phyloP scores from a whole-genome alignment of 2,797 vertebrate species.

The Botia almorhae region DNA sequence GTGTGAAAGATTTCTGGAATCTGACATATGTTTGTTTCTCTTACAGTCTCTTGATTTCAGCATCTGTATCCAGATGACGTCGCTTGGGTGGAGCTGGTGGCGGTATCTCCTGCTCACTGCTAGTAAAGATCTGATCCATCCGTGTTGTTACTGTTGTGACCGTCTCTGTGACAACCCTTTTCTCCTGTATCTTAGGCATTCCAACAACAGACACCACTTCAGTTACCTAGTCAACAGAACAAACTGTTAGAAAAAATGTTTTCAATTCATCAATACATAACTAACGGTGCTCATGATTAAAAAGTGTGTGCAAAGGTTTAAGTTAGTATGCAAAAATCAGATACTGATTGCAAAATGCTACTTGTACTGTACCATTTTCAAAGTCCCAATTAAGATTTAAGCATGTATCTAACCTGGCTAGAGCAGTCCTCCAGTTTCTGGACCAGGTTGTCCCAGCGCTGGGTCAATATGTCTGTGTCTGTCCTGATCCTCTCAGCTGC shows the following conservation, averaged over 20 bases:
- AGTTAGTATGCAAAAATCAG: too few relatives aligned
- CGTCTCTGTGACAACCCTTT: conserved; percentile 73
- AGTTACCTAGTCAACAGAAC: conserved; percentile 80
- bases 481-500: conserved; percentile 80
- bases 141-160: conserved; percentile 65
- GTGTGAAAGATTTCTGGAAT: neutral
- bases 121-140: conserved; percentile 65
- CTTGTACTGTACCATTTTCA: too few relatives aligned
- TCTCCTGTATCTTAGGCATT: conserved; percentile 79
- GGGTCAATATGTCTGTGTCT: conserved; percentile 89
- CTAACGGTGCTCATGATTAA: neutral
- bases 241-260: neutral
- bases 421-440: conserved; percentile 95
- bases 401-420: conserved; percentile 82
- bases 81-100: conserved; percentile 89
- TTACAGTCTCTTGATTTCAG: conserved; percentile 86
- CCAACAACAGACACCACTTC: conserved; percentile 83
- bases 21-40: conserved; percentile 47
- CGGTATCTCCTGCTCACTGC: conserved; percentile 77
- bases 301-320: neutral
- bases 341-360: too few relatives aligned
- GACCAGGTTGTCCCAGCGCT: conserved; percentile 94
- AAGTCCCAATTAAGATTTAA: neutral
- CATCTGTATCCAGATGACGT: conserved; percentile 85
- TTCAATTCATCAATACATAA: too few relatives aligned